A percentile compares a stretch with the other conserved stretches of the same genome.
Evolutionary conservation across 2,797 vertebrate genomes (phyloP).

Genomic region (Borostomias antarcticus): DNA sequence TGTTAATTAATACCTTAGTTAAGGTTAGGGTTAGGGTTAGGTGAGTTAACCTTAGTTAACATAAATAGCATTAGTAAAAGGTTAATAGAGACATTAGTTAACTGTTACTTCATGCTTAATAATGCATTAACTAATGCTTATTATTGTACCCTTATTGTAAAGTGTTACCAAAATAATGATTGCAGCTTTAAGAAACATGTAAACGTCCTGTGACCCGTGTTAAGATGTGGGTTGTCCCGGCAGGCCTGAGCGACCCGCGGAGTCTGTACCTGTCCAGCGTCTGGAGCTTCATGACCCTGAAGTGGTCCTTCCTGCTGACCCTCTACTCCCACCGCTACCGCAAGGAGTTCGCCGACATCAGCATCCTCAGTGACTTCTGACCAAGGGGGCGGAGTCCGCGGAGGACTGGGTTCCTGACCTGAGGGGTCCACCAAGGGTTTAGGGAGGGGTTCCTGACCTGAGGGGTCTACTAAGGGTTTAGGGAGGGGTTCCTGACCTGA

Average conservation of each 20-base stretch:
- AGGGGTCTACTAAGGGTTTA: background rate
- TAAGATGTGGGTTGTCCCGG: constrained; percentile 17
- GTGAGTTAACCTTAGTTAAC: too few relatives aligned
- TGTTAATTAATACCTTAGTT: too few relatives aligned
- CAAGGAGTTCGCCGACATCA: constrained; percentile 92
- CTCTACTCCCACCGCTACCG: constrained; percentile 85
- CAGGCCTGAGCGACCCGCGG: constrained; percentile 83
- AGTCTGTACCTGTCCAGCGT: constrained; percentile 89
- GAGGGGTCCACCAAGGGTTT: background rate
- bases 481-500: background rate
- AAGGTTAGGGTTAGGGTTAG: too few relatives aligned
- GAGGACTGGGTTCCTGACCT: background rate
- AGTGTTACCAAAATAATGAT: too few relatives aligned
- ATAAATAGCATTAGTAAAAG: too few relatives aligned
- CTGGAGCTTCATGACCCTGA: constrained; percentile 92
- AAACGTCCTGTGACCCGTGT: background rate
- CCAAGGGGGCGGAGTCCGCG: background rate
- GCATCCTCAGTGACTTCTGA: constrained; percentile 96
- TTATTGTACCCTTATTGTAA: too few relatives aligned
- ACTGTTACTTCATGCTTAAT: too few relatives aligned
- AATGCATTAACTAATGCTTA: too few relatives aligned
- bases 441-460: constrained; percentile 3
- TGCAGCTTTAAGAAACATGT: too few relatives aligned
- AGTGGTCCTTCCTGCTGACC: constrained; percentile 90
- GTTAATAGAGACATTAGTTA: too few relatives aligned